phyloP scores from a whole-genome alignment of 2,888 invertebrate genomes.

The Thelaira solivaga region DNA sequence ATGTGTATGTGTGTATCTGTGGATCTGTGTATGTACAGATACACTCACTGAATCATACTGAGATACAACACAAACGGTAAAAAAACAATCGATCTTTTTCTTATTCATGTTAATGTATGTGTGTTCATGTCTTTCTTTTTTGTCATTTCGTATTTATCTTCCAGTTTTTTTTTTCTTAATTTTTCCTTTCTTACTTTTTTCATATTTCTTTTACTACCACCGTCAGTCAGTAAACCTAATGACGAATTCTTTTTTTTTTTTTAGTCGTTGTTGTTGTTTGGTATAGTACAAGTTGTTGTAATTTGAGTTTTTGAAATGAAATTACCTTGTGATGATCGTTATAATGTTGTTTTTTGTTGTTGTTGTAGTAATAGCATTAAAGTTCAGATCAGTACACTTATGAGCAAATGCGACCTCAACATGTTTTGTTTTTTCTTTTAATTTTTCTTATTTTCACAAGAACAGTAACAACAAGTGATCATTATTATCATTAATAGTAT shows the following conservation, averaged over 20 bases:
- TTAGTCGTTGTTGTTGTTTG: not conserved
- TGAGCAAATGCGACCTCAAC: constrained; percentile 15
- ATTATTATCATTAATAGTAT: constrained; percentile 29
- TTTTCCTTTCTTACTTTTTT: constrained; percentile 20
- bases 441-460: not conserved
- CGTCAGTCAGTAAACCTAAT: constrained; percentile 43
- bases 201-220: constrained; percentile 17
- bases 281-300: constrained; percentile 22
- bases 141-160: constrained; percentile 17
- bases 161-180: constrained; percentile 13
- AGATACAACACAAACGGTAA: constrained; percentile 48
- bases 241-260: constrained; percentile 21
- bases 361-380: constrained; percentile 26
- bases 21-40: not conserved
- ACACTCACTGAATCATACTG: not conserved
- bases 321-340: constrained; percentile 39
- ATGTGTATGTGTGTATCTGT: not conserved
- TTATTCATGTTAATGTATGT: constrained; percentile 10
- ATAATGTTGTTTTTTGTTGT: constrained; percentile 16
- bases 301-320: constrained; percentile 8
- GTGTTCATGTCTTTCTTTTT: constrained; percentile 4
- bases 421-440: not conserved
- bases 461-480: constrained; percentile 35
- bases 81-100: constrained; percentile 62
- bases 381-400: constrained; percentile 45